Percentiles rank a stretch among this genome's conserved stretches.
phyloP scores from a whole-genome alignment of 2,113 vertebrate species.

The Glareola pratincola region DNA sequence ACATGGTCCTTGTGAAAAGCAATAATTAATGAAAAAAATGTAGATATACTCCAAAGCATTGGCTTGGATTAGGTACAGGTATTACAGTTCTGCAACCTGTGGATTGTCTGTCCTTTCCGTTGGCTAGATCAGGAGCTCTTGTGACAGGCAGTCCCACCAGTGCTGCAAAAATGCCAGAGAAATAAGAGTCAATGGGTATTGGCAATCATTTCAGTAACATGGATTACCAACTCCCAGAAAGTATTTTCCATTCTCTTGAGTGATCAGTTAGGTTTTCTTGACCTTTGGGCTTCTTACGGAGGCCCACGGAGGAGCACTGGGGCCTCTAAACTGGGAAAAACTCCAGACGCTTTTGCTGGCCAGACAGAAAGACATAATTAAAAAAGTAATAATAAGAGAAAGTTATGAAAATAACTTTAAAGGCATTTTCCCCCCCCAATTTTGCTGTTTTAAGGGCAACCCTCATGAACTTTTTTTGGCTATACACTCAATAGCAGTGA shows the following conservation, averaged over 20 bases:
- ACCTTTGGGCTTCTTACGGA: not conserved
- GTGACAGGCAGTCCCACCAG: not conserved
- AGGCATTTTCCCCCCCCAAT: not conserved
- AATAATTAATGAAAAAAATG: not conserved
- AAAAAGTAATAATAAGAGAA: not conserved
- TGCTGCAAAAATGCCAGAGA: not conserved
- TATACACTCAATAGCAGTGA: not conserved
- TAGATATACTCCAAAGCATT: not conserved
- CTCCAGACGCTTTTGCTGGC: not conserved
- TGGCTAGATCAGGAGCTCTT: not conserved
- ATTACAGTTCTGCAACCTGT: not conserved
- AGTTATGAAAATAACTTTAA: conserved; percentile 11
- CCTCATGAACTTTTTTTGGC: not conserved
- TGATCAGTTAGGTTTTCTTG: not conserved
- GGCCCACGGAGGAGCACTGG: not conserved
- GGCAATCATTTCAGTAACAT: not conserved
- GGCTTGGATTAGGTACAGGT: not conserved
- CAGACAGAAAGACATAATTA: not conserved
- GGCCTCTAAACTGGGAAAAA: not conserved
- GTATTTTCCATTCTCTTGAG: not conserved
- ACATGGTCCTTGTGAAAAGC: not conserved
- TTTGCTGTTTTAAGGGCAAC: not conserved
- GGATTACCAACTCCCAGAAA: not conserved
- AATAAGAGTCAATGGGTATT: not conserved
- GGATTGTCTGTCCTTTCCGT: not conserved